Evolutionary conservation across 2,888 invertebrate genomes (phyloP).

Genomic region (Graphium colonna): DNA sequence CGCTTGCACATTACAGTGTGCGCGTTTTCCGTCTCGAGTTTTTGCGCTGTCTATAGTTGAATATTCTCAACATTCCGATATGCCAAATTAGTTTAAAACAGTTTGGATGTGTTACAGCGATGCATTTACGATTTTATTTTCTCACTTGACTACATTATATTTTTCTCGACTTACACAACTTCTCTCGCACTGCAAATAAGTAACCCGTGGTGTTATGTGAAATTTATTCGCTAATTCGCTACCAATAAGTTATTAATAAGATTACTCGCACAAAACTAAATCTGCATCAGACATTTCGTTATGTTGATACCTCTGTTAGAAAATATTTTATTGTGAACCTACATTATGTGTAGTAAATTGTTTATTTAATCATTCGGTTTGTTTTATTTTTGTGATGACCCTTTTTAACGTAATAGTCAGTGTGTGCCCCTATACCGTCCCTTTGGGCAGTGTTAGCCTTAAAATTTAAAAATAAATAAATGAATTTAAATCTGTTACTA

Average conservation of each 20-base stretch:
- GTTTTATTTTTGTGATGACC: slow-evolving; percentile 42
- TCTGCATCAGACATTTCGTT: slow-evolving; percentile 71
- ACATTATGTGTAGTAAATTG: slow-evolving; percentile 80
- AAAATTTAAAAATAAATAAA: too few species aligned
- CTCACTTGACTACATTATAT: slow-evolving; percentile 11
- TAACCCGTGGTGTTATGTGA: slow-evolving; percentile 23
- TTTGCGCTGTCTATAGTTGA: slow-evolving; percentile 34
- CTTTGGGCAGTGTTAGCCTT: not conserved
- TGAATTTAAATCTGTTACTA: too few species aligned
- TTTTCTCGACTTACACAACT: slow-evolving; percentile 25
- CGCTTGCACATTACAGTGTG: too few species aligned
- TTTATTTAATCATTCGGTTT: slow-evolving; percentile 71
- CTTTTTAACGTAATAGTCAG: not conserved
- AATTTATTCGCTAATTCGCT: slow-evolving; percentile 25
- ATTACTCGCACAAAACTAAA: slow-evolving; percentile 45
- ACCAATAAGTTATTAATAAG: slow-evolving; percentile 39
- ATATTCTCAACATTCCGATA: slow-evolving; percentile 67
- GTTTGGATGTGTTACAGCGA: slow-evolving; percentile 33
- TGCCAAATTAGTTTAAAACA: slow-evolving; percentile 64
- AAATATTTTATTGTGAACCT: slow-evolving; percentile 77
- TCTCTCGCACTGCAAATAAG: slow-evolving; percentile 26
- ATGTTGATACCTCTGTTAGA: slow-evolving; percentile 66
- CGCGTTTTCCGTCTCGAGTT: not conserved
- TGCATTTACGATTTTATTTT: slow-evolving; percentile 36
- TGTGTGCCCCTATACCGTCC: too few species aligned